These are phyloP conservation scores for Chrysaora quinquecirrha DNA, from an alignment of 30 jellyfish, hydroid and myxozoan species.

Conservation along the genomic window DNA sequence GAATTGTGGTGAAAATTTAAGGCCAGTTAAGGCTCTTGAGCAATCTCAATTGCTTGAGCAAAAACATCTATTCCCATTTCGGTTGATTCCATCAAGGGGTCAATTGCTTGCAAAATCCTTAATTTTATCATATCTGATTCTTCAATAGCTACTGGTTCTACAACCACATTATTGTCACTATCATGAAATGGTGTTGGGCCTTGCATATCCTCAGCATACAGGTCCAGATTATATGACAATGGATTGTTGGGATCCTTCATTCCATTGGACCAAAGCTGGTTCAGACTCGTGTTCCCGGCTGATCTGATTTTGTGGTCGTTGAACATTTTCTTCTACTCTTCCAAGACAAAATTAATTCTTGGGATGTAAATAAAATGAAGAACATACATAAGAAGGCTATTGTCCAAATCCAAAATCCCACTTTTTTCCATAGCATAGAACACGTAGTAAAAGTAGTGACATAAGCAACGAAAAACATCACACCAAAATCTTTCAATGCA, in stretches of 20 bases:
- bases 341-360: background rate
- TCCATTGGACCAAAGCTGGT: background rate
- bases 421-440: constrained; percentile 1
- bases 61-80: constrained; percentile 4
- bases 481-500: background rate
- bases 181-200: constrained; percentile 5
- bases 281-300: background rate
- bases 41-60: no score
- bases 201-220: constrained; percentile 1
- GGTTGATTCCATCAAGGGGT: no score
- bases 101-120: no score
- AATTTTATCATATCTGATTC: no score
- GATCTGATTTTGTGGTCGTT: constrained; percentile 5
- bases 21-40: background rate
- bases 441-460: constrained; percentile 6
- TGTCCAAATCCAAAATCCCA: background rate
- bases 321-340: background rate
- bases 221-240: background rate
- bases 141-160: no score
- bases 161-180: background rate
- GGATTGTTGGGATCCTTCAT: constrained; percentile 7
- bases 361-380: background rate
- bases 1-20: no score
- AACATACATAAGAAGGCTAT: background rate
- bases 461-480: background rate